Conservation (phyloP, 2,113 vertebrate species). For the Chroicocephalus ridibundus region DNA sequence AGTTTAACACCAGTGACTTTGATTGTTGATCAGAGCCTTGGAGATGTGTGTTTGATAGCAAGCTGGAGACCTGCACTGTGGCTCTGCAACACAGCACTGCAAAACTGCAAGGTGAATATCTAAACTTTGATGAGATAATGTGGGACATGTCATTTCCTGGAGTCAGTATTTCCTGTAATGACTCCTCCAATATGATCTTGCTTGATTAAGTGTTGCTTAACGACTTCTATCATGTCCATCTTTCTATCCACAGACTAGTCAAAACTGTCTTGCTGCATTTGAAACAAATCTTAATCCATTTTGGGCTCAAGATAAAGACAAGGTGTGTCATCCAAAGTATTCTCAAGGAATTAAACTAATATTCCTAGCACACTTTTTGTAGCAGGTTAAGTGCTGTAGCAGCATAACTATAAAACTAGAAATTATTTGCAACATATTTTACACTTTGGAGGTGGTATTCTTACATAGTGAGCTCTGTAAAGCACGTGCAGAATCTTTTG, state of each 20-base stretch:
- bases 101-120: neutral
- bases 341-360: neutral
- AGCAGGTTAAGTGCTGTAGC: neutral
- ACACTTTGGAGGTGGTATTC: neutral
- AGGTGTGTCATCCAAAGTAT: neutral
- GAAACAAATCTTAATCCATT: neutral
- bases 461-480: neutral
- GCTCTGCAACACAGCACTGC: neutral
- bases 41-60: neutral
- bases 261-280: neutral
- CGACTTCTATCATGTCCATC: neutral
- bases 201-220: neutral
- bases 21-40: neutral
- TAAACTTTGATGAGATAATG: neutral
- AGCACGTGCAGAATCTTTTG: neutral
- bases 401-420: neutral
- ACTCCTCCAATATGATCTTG: neutral
- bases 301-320: neutral
- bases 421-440: neutral
- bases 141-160: neutral
- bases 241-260: neutral
- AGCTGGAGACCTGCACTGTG: neutral
- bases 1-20: neutral
- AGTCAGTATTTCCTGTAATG: conserved; percentile 46
- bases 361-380: neutral